Evolutionary conservation across 2,113 vertebrate species (phyloP), one percentile per base, ranked within the genome.

Genomic region (Himantopus leucocephalus): DNA sequence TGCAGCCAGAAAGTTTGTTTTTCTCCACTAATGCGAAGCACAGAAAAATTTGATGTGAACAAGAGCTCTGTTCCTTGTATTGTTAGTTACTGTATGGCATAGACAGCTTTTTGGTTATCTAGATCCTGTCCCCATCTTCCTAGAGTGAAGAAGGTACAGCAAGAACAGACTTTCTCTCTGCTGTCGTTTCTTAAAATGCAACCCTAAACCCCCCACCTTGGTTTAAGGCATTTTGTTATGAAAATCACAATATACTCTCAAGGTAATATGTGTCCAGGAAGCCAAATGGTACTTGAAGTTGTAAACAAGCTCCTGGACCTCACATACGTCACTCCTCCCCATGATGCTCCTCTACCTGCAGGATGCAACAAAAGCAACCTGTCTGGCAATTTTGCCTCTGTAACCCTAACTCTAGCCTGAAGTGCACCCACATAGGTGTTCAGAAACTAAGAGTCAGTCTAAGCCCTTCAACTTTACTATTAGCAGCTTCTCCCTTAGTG

Each of bases 201-300:
- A 6, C 8, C 41, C 19, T 59, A 18, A 24, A 2, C 1, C 3
- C 4, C 2, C 6, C 3, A 8, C 12, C 23, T 78, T 43, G 6
- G 13, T 67, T 77, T 91, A 72, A 80, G 53, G 15, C 20, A 72
- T 55, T 79, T 71, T 39, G 19, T 14, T 68, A 37, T 41, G 29
- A 50, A 80, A 87, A 77, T 62, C 22, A 68, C 8, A 34, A 34
- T 23, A 39, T 12, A 53, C 7, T 53, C 15, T 37, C 20, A 37
- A 92, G 45, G 13, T 34, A n/a, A 76, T 81, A 68, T 34, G 27
- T 39, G 13, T 79, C 56, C n/a, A 67, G 34, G 35, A 79, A 82
- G 24, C 23, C n/a, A 52, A 79, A 47, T 0, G 6, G 12, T 56
- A 45, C n/a, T 7, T 80, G 73, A 92, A 79, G 23, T 45, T 3